Percentiles rank a stretch among this genome's conserved stretches.
Evolutionary conservation across 2,113 vertebrate species (phyloP).

Genomic region (Nibea albiflora): DNA sequence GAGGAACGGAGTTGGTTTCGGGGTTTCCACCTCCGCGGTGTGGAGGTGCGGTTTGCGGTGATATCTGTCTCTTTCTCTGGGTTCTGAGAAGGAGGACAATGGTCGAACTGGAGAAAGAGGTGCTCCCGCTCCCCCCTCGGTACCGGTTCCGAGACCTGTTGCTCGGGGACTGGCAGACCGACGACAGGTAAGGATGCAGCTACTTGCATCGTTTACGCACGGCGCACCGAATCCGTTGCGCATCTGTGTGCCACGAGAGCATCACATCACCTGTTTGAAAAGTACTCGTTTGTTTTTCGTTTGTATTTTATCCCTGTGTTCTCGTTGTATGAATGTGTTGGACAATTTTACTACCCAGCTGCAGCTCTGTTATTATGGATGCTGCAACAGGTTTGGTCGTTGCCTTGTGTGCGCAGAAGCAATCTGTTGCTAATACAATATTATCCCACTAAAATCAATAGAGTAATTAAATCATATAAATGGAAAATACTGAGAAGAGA

Average conservation of each 20-base stretch:
- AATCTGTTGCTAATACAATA: constrained; percentile 8
- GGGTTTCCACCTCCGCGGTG: constrained; percentile 43
- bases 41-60: constrained; percentile 62
- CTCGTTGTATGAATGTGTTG: not conserved
- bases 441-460: not conserved
- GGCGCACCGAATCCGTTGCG: constrained; percentile 58
- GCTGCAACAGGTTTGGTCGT: constrained; percentile 67
- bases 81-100: constrained; percentile 70
- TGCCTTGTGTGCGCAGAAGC: constrained; percentile 25
- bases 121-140: constrained; percentile 87
- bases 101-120: constrained; percentile 89
- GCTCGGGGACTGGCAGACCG: constrained; percentile 89
- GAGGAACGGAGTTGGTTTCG: constrained; percentile 57
- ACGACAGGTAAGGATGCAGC: constrained; percentile 84
- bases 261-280: not conserved
- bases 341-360: constrained; percentile 18
- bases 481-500: not conserved
- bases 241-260: constrained; percentile 44
- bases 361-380: constrained; percentile 14
- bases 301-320: constrained; percentile 5
- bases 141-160: constrained; percentile 91
- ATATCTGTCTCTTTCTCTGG: constrained; percentile 54
- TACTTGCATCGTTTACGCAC: constrained; percentile 66
- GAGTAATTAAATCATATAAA: not conserved
- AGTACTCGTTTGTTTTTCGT: not conserved